Conservation (phyloP, 2,797 vertebrate species). For the Nannoperca australis region DNA sequence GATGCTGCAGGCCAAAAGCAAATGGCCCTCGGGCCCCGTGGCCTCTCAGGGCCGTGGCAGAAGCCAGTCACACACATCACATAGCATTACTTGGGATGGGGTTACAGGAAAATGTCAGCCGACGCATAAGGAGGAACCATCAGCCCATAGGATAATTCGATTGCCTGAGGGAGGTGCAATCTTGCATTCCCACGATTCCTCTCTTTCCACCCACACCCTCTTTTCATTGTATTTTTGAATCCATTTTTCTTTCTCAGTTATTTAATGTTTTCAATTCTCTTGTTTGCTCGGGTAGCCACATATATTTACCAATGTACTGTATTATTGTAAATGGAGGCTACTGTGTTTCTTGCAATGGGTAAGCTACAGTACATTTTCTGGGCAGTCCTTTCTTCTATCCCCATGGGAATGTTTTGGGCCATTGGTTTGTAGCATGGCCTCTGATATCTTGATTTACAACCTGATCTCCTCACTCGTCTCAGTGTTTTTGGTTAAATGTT, state of each 20-base stretch:
- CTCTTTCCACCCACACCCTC: conserved; percentile 86
- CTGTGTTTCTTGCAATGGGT: conserved; percentile 25
- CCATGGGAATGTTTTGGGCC: conserved; percentile 54
- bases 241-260: conserved; percentile 69
- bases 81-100: conserved; percentile 87
- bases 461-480: conserved; percentile 33
- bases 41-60: conserved; percentile 82
- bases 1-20: conserved; percentile 72
- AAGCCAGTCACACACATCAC: conserved; percentile 87
- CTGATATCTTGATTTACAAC: conserved; percentile 66
- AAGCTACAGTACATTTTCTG: conserved; percentile 16
- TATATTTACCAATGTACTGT: conserved; percentile 51
- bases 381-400: conserved; percentile 23
- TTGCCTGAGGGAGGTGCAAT: conserved; percentile 85
- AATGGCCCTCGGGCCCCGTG: conserved; percentile 66
- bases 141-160: conserved; percentile 88
- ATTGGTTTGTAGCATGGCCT: conserved; percentile 52
- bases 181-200: conserved; percentile 88
- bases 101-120: conserved; percentile 87
- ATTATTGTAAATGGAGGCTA: conserved; percentile 45
- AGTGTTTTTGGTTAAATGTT: conserved; percentile 42
- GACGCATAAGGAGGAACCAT: conserved; percentile 86
- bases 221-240: conserved; percentile 82
- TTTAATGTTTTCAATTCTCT: conserved; percentile 76
- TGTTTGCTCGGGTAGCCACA: conserved; percentile 67